Evolutionary conservation across 2,113 vertebrate genomes (phyloP).

Genomic region (Buteo buteo): DNA sequence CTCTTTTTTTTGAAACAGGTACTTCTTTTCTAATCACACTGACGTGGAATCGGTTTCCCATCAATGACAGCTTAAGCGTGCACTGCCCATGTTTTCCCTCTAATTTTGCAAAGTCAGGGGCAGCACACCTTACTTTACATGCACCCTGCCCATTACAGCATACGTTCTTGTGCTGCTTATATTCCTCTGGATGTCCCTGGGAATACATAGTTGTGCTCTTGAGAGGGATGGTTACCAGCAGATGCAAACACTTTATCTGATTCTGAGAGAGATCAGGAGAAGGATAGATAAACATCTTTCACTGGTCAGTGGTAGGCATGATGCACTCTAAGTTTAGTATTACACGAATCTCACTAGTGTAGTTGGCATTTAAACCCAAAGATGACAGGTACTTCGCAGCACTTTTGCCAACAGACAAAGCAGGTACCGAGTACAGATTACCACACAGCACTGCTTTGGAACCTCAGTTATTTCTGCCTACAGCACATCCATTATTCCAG

Average conservation of each 20-base stretch:
- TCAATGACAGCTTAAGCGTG: not conserved
- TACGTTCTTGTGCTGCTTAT: fast-evolving
- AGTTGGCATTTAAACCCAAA: not conserved
- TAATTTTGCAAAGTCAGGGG: not conserved
- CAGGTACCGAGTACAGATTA: not conserved
- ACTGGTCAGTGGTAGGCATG: not conserved
- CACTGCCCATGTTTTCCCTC: not conserved
- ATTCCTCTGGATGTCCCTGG: not conserved
- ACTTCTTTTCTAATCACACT: not conserved
- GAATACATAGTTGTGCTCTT: not conserved
- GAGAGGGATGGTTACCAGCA: not conserved
- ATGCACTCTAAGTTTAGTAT: not conserved
- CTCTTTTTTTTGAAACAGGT: not conserved
- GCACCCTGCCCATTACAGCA: fast-evolving
- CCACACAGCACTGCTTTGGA: not conserved
- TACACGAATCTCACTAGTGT: fast-evolving
- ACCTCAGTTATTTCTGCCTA: not conserved
- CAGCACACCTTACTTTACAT: not conserved
- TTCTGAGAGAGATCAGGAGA: not conserved
- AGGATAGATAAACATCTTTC: not conserved
- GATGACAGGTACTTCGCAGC: not conserved
- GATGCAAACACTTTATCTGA: not conserved
- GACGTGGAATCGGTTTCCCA: not conserved
- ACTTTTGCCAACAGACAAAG: not conserved
- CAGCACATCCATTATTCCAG: not conserved